These are phyloP conservation scores for Puffinus mauretanicus DNA, from an alignment of 2,113 vertebrate genomes.

Conservation along the genomic window DNA sequence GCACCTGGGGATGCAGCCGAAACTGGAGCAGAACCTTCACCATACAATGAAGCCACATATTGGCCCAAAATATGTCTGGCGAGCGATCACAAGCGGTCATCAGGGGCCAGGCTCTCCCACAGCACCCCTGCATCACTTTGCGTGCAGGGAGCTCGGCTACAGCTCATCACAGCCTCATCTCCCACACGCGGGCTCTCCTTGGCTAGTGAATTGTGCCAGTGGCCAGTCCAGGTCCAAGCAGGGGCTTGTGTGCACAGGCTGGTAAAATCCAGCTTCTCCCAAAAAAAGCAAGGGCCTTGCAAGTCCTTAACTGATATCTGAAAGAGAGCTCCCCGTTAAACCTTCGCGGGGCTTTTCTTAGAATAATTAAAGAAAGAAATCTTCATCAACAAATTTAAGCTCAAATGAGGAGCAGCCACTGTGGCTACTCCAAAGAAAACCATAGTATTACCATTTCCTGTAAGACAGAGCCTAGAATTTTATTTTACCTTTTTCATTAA, in stretches of 20 bases:
- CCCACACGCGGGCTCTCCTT: neutral
- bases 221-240: neutral
- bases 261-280: neutral
- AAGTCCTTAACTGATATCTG: neutral
- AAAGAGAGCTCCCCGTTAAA: neutral
- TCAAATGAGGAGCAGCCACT: neutral
- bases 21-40: neutral
- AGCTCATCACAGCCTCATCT: neutral
- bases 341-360: neutral
- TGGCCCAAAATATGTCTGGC: fast-evolving
- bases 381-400: neutral
- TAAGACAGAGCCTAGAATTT: neutral
- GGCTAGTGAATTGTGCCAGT: neutral
- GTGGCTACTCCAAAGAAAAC: neutral
- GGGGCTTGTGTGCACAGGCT: no score
- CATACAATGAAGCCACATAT: fast-evolving
- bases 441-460: fast-evolving
- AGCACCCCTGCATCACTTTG: neutral
- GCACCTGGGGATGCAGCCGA: fast-evolving
- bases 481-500: conserved; percentile 14
- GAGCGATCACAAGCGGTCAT: fast-evolving
- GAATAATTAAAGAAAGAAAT: neutral
- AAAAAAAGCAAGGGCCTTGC: neutral
- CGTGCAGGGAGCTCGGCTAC: neutral
- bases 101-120: neutral